Conservation (phyloP, 2,888 invertebrate genomes). For the Platerodrilus igneus region DNA sequence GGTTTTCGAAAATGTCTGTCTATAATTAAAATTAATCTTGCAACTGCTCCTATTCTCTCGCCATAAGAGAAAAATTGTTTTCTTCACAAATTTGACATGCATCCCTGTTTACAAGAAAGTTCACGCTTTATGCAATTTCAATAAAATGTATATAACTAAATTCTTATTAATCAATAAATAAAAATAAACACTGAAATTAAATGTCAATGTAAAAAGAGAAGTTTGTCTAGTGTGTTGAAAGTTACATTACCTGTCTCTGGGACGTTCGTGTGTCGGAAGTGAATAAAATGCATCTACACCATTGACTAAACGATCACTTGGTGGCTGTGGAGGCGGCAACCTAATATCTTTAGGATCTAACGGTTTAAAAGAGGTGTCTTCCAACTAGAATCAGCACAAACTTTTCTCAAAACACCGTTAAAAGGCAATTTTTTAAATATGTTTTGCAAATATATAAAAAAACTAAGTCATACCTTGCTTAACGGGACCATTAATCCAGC, state of each 20-base stretch:
- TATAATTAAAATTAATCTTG: too few relatives aligned
- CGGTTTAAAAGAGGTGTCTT: slow-evolving; percentile 85
- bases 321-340: slow-evolving; percentile 91
- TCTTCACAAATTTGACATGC: too few relatives aligned
- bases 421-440: slow-evolving; percentile 12
- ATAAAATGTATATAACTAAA: too few relatives aligned
- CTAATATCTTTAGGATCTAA: slow-evolving; percentile 87
- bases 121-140: too few relatives aligned
- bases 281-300: slow-evolving; percentile 97
- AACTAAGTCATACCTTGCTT: slow-evolving; percentile 63
- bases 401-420: slow-evolving; percentile 19
- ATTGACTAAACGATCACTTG: slow-evolving; percentile 84
- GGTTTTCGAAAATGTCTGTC: too few relatives aligned
- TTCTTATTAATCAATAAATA: too few relatives aligned
- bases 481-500: slow-evolving; percentile 98
- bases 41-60: too few relatives aligned
- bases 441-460: slow-evolving; percentile 5
- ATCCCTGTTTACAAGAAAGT: too few relatives aligned
- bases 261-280: slow-evolving; percentile 89
- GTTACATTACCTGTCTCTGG: slow-evolving; percentile 74
- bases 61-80: too few relatives aligned
- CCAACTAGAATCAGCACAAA: slow-evolving; percentile 56
- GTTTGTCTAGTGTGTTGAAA: too few relatives aligned
- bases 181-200: too few relatives aligned
- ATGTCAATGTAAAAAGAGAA: too few relatives aligned